Conservation (phyloP, 1,140 invertebrate genomes). For the Dreissena polymorpha region DNA sequence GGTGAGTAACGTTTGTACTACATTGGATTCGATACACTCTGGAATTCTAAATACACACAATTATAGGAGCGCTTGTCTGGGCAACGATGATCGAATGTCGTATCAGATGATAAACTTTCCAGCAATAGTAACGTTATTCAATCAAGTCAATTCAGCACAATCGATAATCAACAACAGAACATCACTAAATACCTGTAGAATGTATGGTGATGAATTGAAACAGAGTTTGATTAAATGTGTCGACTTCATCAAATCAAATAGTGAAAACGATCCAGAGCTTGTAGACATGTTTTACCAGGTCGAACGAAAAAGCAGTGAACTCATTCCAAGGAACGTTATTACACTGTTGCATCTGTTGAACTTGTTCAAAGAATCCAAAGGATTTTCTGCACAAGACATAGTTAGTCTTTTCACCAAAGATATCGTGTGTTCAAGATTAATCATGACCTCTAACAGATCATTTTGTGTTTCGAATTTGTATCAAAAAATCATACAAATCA, state of each 20-base stretch:
- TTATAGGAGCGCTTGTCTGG: conserved; percentile 4
- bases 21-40: conserved; percentile 10
- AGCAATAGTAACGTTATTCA: conserved; percentile 6
- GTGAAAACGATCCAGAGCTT: background rate
- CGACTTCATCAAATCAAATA: background rate
- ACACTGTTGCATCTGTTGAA: conserved; percentile 3
- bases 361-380: background rate
- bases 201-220: conserved; percentile 24
- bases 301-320: background rate
- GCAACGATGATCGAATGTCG: background rate
- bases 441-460: background rate
- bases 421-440: conserved; percentile 6
- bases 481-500: background rate
- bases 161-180: conserved; percentile 22
- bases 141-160: background rate
- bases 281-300: conserved; percentile 1
- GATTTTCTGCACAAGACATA: background rate
- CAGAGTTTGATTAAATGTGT: background rate
- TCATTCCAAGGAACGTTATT: conserved; percentile 10
- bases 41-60: conserved; percentile 12
- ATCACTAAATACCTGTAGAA: conserved; percentile 13
- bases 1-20: conserved; percentile 14
- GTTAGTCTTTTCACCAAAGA: background rate
- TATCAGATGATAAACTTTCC: conserved; percentile 16
- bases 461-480: conserved; percentile 6